Conservation (phyloP, 1,140 invertebrate species). For the Orius laevigatus region DNA sequence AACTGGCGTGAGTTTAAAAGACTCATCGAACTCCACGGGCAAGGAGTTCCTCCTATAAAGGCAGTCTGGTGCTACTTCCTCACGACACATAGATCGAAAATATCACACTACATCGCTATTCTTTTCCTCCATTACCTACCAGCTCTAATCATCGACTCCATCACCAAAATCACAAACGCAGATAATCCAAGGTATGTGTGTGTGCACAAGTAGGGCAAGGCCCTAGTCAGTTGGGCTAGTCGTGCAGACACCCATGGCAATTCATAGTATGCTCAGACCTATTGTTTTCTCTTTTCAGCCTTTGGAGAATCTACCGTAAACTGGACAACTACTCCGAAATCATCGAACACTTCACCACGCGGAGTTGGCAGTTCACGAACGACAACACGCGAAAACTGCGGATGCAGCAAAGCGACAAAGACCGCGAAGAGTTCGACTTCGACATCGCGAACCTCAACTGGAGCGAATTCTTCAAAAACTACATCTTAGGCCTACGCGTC, state of each 20-base stretch:
- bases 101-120: slow-evolving; percentile 31
- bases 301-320: slow-evolving; percentile 54
- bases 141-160: slow-evolving; percentile 26
- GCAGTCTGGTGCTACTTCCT: slow-evolving; percentile 38
- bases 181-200: slow-evolving; percentile 28
- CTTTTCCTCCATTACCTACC: slow-evolving; percentile 30
- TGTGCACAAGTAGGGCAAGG: no score
- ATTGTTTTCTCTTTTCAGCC: slow-evolving; percentile 30
- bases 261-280: no score
- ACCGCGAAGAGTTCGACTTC: slow-evolving; percentile 48
- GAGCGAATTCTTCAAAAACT: slow-evolving; percentile 38
- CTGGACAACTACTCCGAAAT: slow-evolving; percentile 50
- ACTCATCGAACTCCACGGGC: slow-evolving; percentile 27
- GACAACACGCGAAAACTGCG: slow-evolving; percentile 44
- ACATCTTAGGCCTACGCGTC: slow-evolving; percentile 37
- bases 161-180: slow-evolving; percentile 23
- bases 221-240: no score
- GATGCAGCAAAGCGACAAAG: slow-evolving; percentile 37
- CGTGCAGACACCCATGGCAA: no score
- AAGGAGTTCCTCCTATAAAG: slow-evolving; percentile 28
- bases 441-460: slow-evolving; percentile 46
- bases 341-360: slow-evolving; percentile 50
- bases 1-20: slow-evolving; percentile 38
- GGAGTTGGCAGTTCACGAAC: slow-evolving; percentile 53
- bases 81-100: slow-evolving; percentile 27